Conservation (phyloP, 2,113 vertebrate genomes). For the Brevimyrus niger region DNA sequence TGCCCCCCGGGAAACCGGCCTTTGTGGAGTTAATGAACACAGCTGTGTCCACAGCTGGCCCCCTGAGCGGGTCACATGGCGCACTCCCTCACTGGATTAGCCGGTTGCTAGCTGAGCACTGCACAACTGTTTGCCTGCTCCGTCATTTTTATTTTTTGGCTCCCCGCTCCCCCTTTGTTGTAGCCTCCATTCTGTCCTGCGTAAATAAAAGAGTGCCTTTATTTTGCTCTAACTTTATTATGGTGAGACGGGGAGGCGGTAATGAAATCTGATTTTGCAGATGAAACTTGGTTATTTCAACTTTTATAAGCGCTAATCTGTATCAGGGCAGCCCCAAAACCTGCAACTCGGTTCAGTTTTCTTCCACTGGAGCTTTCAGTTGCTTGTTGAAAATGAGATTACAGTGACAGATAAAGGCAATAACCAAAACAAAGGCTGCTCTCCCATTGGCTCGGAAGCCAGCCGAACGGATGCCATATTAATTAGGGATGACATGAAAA, state of each 20-base stretch:
- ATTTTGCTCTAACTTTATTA: conserved; percentile 3
- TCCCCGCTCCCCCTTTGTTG: background rate
- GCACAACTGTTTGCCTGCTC: background rate
- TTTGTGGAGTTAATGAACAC: background rate
- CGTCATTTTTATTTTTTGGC: background rate
- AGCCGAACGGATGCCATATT: background rate
- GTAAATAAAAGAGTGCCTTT: conserved; percentile 8
- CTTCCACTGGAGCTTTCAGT: background rate
- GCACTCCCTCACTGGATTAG: background rate
- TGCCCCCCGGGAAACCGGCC: background rate
- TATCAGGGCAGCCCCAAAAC: background rate
- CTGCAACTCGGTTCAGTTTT: background rate
- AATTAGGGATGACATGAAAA: background rate
- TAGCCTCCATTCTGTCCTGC: background rate
- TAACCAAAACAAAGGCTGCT: background rate
- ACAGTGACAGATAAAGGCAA: conserved; percentile 1
- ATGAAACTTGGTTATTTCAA: conserved; percentile 11
- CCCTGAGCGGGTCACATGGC: background rate
- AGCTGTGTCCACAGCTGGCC: background rate
- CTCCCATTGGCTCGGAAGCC: background rate
- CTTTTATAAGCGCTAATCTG: conserved; percentile 7
- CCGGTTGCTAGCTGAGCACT: background rate
- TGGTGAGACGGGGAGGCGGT: background rate
- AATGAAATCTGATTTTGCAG: conserved; percentile 17
- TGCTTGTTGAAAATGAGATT: conserved; percentile 3